phyloP scores from a whole-genome alignment of 2,113 vertebrate species.

The Halichoeres trimaculatus region DNA sequence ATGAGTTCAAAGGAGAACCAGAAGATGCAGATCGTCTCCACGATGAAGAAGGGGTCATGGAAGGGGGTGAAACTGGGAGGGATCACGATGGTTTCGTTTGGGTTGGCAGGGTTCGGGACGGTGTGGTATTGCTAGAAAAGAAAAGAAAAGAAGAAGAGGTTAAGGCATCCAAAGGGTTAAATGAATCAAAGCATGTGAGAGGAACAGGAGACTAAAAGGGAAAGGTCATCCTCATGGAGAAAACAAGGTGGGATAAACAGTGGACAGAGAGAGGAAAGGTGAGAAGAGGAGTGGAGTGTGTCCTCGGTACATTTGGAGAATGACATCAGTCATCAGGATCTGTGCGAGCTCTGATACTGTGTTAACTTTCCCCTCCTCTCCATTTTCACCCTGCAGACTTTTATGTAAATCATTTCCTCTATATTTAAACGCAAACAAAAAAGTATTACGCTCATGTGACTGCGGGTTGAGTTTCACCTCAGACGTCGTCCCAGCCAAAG shows the following conservation, averaged over 20 bases:
- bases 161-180: slow-evolving; percentile 5
- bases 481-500: not conserved
- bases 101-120: slow-evolving; percentile 42
- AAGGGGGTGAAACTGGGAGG: slow-evolving; percentile 68
- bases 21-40: slow-evolving; percentile 92
- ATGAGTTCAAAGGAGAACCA: slow-evolving; percentile 94
- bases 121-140: slow-evolving; percentile 56
- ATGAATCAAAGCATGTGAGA: not conserved
- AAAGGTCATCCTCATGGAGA: not conserved
- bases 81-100: slow-evolving; percentile 65
- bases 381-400: slow-evolving; percentile 56
- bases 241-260: slow-evolving; percentile 28
- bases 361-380: slow-evolving; percentile 56
- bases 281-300: slow-evolving; percentile 40
- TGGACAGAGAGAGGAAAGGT: not conserved
- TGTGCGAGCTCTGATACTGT: slow-evolving; percentile 57
- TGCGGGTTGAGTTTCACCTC: slow-evolving; percentile 53
- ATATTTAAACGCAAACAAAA: slow-evolving; percentile 68
- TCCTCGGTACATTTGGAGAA: slow-evolving; percentile 49
- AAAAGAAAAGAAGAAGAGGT: slow-evolving; percentile 17
- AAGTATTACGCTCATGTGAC: slow-evolving; percentile 60
- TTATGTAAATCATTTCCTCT: slow-evolving; percentile 66
- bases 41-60: slow-evolving; percentile 91
- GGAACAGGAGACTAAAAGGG: slow-evolving; percentile 10
- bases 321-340: slow-evolving; percentile 39